Evolutionary conservation across 1,140 invertebrate species (phyloP).

Genomic region (Cecropterus lyciades): DNA sequence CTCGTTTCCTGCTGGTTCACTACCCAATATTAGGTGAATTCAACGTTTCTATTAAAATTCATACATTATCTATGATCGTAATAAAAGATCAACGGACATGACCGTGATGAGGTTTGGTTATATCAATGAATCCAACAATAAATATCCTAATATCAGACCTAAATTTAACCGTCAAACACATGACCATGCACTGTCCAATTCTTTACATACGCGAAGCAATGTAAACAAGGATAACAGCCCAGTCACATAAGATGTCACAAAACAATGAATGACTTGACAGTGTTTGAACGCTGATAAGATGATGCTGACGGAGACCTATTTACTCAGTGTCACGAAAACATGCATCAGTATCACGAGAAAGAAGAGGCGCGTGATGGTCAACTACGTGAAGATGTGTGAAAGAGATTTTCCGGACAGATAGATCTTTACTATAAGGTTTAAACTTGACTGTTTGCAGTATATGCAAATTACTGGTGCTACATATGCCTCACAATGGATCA

Average conservation of each 20-base stretch:
- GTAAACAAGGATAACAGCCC: not conserved
- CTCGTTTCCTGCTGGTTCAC: too few relatives aligned
- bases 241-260: not conserved
- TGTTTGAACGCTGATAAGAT: conserved; percentile 23
- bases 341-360: not conserved
- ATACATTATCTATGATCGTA: too few relatives aligned
- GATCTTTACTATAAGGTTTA: not conserved
- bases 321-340: conserved; percentile 8
- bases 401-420: conserved; percentile 1
- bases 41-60: too few relatives aligned
- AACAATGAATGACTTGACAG: conserved; percentile 21
- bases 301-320: conserved; percentile 20
- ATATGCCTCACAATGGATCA: not conserved
- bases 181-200: too few relatives aligned
- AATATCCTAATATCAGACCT: too few relatives aligned
- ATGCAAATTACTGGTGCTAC: not conserved
- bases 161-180: too few relatives aligned
- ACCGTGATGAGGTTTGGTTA: too few relatives aligned
- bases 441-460: not conserved
- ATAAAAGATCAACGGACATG: too few relatives aligned
- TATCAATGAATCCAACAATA: too few relatives aligned
- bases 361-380: conserved; percentile 19
- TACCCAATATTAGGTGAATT: too few relatives aligned
- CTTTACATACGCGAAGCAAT: too few relatives aligned
- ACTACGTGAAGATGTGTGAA: not conserved